Evolutionary conservation across 2,888 invertebrate genomes (phyloP).

Genomic region (Hypena proboscidalis): DNA sequence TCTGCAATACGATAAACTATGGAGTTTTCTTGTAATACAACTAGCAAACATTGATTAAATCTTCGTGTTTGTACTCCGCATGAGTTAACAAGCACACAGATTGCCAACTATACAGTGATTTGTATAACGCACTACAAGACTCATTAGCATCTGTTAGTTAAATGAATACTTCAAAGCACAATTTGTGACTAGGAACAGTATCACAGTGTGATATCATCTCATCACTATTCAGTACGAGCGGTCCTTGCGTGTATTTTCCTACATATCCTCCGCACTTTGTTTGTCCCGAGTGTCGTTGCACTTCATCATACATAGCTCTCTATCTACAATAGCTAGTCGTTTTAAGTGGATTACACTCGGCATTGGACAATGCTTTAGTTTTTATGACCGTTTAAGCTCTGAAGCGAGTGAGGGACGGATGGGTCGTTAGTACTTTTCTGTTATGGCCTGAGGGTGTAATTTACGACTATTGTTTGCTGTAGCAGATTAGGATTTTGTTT

Average conservation of each 20-base stretch:
- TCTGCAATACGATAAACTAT: too few species aligned
- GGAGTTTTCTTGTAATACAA: too few species aligned
- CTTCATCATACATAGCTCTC: conserved; percentile 52
- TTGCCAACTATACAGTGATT: conserved; percentile 13
- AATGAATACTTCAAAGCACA: conserved; percentile 49
- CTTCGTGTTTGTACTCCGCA: too few species aligned
- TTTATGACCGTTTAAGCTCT: conserved; percentile 62
- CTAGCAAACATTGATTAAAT: too few species aligned
- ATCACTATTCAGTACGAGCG: conserved; percentile 53
- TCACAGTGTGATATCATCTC: conserved; percentile 44
- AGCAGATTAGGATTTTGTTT: conserved; percentile 34
- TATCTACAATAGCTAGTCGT: conserved; percentile 51
- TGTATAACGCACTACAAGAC: conserved; percentile 25
- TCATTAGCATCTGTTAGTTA: conserved; percentile 42
- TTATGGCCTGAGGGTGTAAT: conserved; percentile 55
- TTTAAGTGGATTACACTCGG: conserved; percentile 68
- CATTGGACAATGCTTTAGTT: conserved; percentile 66
- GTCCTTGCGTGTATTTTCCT: conserved; percentile 46
- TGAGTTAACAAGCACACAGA: background rate
- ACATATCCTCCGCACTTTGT: conserved; percentile 43
- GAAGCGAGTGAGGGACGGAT: conserved; percentile 57
- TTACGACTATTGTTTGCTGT: conserved; percentile 56
- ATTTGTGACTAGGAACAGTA: conserved; percentile 35
- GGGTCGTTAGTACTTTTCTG: conserved; percentile 59
- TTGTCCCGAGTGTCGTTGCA: conserved; percentile 52